Evolutionary conservation across 2,888 invertebrate species (phyloP).

Genomic region (Phaedon cochleariae): DNA sequence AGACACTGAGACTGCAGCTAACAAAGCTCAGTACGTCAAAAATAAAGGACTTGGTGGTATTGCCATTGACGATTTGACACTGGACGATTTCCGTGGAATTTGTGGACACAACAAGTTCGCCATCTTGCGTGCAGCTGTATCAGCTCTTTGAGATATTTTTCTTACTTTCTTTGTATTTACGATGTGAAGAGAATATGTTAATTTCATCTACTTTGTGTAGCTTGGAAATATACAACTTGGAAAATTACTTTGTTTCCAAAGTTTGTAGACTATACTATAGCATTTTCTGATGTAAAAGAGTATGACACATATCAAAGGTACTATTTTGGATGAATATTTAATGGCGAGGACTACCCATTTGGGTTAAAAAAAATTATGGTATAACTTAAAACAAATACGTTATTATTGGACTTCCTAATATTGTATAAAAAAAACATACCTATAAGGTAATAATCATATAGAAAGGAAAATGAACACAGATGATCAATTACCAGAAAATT

Average conservation of each 20-base stretch:
- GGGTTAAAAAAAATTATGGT: too few relatives aligned
- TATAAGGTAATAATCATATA: neutral
- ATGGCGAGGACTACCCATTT: too few relatives aligned
- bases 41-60: slow-evolving; percentile 80
- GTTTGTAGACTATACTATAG: too few relatives aligned
- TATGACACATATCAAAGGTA: too few relatives aligned
- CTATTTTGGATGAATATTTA: too few relatives aligned
- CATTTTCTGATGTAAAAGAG: too few relatives aligned
- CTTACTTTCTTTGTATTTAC: neutral
- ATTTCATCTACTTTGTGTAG: too few relatives aligned
- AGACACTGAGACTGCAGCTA: slow-evolving; percentile 79
- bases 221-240: too few relatives aligned
- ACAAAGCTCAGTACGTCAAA: slow-evolving; percentile 76
- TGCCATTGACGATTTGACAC: slow-evolving; percentile 75
- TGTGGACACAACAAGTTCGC: slow-evolving; percentile 81
- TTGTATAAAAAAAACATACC: neutral
- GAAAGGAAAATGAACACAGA: slow-evolving; percentile 7
- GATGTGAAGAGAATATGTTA: neutral
- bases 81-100: slow-evolving; percentile 81
- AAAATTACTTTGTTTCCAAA: too few relatives aligned
- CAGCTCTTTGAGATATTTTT: slow-evolving; percentile 40
- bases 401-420: too few relatives aligned
- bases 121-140: slow-evolving; percentile 71
- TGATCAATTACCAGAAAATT: slow-evolving; percentile 30
- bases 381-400: too few relatives aligned